These are phyloP conservation scores for human DNA, from an alignment of 2,113 vertebrate species.

Conservation along the genomic window GRCh38 chr4:164437501-164438000, in stretches of 20 bases:
- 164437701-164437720: not conserved
- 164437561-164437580: too few relatives aligned
- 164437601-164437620: too few relatives aligned
- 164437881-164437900: not conserved
- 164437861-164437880: not conserved
- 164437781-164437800: not conserved
- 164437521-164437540: too few relatives aligned
- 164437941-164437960: not conserved
- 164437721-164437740: not conserved
- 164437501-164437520: too few relatives aligned
- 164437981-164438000: not conserved
- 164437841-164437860: not conserved
- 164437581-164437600: too few relatives aligned
- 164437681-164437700: not conserved
- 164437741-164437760: conserved; percentile 10
- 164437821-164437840: not conserved
- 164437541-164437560: too few relatives aligned
- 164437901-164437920: not conserved
- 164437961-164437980: not conserved
- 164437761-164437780: not conserved
- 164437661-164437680: too few relatives aligned
- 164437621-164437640: too few relatives aligned
- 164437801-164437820: not conserved
- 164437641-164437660: too few relatives aligned
- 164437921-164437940: not conserved